phyloP scores from a whole-genome alignment of 2,797 vertebrate species.

The Pelodytes ibericus region DNA sequence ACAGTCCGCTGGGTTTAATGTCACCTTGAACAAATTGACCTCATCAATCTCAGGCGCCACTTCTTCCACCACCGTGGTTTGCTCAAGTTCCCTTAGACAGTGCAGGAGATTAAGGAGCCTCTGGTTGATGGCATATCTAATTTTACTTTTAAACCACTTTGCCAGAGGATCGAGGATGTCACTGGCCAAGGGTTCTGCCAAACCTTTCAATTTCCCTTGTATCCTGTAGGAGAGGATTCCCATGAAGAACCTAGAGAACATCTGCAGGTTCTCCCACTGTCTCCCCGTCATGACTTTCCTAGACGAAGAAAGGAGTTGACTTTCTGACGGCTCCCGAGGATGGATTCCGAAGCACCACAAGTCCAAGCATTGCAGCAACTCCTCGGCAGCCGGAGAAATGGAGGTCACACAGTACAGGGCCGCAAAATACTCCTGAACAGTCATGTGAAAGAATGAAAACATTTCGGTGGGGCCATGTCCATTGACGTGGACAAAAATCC shows the following conservation, averaged over 20 bases:
- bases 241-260: conserved; percentile 76
- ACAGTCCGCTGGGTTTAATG: conserved; percentile 71
- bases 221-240: conserved; percentile 65
- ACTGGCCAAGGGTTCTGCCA: conserved; percentile 51
- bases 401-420: conserved; percentile 66
- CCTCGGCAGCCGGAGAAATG: conserved; percentile 24
- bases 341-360: conserved; percentile 69
- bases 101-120: conserved; percentile 70
- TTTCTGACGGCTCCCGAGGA: conserved; percentile 49
- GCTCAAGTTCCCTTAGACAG: conserved; percentile 71
- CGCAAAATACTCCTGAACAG: conserved; percentile 72
- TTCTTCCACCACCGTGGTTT: conserved; percentile 58
- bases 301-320: conserved; percentile 55
- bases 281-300: conserved; percentile 49
- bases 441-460: conserved; percentile 75
- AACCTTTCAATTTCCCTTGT: conserved; percentile 63
- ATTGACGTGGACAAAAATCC: conserved; percentile 65
- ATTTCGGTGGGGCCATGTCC: conserved; percentile 63
- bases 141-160: conserved; percentile 67
- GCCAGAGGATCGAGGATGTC: conserved; percentile 58
- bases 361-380: conserved; percentile 67
- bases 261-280: conserved; percentile 67
- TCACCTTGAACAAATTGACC: conserved; percentile 73
- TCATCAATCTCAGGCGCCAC: conserved; percentile 66
- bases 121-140: conserved; percentile 61